Percentiles rank a stretch among this genome's conserved stretches.
Conservation (phyloP, 2,113 vertebrate genomes). For the Paradisaea rubra region DNA sequence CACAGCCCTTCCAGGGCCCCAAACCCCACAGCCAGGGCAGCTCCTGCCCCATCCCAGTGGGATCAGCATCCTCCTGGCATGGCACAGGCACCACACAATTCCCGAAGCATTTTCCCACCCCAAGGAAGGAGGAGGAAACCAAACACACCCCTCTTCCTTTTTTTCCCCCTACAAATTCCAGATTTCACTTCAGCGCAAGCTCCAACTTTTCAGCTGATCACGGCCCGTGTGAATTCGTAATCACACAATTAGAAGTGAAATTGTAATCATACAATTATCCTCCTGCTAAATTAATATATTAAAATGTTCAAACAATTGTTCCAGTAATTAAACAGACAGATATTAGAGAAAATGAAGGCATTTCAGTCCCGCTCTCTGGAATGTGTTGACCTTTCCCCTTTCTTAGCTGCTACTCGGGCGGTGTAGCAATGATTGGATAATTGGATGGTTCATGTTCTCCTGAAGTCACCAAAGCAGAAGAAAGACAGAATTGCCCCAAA, state of each 20-base stretch:
- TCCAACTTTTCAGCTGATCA: neutral
- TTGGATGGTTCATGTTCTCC: slow-evolving; percentile 54
- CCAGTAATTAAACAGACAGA: slow-evolving; percentile 67
- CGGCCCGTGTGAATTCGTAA: slow-evolving; percentile 2
- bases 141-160: neutral
- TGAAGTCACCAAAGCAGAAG: slow-evolving; percentile 33
- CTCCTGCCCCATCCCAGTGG: neutral
- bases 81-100: fast-evolving
- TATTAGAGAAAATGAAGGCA: slow-evolving; percentile 51
- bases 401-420: slow-evolving; percentile 6
- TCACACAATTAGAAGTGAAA: slow-evolving; percentile 21
- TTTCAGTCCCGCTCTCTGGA: slow-evolving; percentile 40
- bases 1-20: neutral
- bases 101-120: fast-evolving
- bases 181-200: neutral
- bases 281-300: slow-evolving; percentile 62
- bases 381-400: slow-evolving; percentile 64
- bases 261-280: slow-evolving; percentile 51
- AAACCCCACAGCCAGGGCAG: neutral
- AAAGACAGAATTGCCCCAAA: slow-evolving; percentile 3
- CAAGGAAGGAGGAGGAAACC: no score
- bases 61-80: neutral
- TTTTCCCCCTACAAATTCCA: neutral
- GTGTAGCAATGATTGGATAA: slow-evolving; percentile 60
- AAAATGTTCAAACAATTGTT: slow-evolving; percentile 69